These are phyloP conservation scores for Burhinus bistriatus DNA, from an alignment of 2,113 vertebrate species.

Conservation along the genomic window DNA sequence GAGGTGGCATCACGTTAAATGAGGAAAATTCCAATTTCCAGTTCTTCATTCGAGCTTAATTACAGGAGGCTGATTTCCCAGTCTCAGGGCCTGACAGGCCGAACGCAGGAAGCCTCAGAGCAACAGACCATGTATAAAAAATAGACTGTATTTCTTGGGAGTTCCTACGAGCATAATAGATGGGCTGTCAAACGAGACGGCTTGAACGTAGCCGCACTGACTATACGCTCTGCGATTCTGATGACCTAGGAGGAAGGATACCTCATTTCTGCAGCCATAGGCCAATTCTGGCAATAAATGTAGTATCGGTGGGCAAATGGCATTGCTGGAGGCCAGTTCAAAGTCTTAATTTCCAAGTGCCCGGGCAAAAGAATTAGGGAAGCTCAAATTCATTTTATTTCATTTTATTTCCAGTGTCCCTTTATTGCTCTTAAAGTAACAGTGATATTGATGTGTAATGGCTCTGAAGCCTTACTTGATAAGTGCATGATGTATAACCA, in stretches of 20 bases:
- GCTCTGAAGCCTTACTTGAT: neutral
- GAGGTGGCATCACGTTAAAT: neutral
- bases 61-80: neutral
- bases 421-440: neutral
- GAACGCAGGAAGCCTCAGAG: neutral
- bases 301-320: neutral
- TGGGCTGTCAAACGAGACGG: neutral
- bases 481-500: conserved; percentile 3
- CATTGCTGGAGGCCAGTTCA: neutral
- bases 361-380: neutral
- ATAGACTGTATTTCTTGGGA: neutral
- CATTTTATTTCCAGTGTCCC: neutral
- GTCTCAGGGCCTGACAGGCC: neutral
- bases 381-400: neutral
- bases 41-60: neutral
- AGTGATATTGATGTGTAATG: neutral
- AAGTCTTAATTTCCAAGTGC: neutral
- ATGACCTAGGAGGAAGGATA: neutral
- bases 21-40: neutral
- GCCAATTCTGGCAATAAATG: neutral
- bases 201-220: neutral
- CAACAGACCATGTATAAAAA: neutral
- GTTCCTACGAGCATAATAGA: neutral
- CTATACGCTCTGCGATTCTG: neutral
- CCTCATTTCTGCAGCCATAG: neutral